A percentile compares a stretch with the other conserved stretches of the same genome.
Evolutionary conservation across 2,113 vertebrate species (phyloP).

Genomic region (Eira barbara): DNA sequence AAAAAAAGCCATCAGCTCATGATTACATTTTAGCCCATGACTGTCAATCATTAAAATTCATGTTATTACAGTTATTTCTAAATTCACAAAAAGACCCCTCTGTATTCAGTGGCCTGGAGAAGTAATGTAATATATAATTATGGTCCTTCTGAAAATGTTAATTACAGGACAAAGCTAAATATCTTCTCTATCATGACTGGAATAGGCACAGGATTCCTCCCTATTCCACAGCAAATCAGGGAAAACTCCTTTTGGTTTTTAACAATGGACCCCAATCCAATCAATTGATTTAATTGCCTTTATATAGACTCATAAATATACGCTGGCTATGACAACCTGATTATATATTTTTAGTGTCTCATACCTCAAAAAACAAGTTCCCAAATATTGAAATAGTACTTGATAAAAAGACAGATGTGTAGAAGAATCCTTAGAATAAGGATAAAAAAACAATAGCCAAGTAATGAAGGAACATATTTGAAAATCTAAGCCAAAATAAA

Average conservation of each 20-base stretch:
- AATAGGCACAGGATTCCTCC: background rate
- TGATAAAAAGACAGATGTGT: background rate
- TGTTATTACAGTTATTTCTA: conserved; percentile 63
- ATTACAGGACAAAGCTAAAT: conserved; percentile 49
- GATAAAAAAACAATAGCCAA: background rate
- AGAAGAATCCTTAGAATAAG: background rate
- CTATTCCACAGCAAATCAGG: background rate
- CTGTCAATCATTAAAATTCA: conserved; percentile 57
- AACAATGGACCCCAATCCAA: background rate
- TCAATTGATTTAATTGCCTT: background rate
- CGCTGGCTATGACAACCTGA: background rate
- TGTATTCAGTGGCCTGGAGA: conserved; percentile 45
- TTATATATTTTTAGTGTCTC: background rate
- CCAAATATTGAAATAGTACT: background rate
- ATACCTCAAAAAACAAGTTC: background rate
- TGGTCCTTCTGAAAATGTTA: conserved; percentile 40
- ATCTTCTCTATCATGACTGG: conserved; percentile 8
- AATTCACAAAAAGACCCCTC: conserved; percentile 54
- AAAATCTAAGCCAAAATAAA: background rate
- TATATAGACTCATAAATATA: background rate
- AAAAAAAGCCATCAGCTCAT: background rate
- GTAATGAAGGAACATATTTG: background rate
- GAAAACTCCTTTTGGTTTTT: background rate
- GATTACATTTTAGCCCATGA: conserved; percentile 34
- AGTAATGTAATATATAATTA: conserved; percentile 51